A percentile compares a stretch with the other conserved stretches of the same genome.
Evolutionary conservation across 2,888 invertebrate species (phyloP).

Genomic region (Cheilosia pagana): DNA sequence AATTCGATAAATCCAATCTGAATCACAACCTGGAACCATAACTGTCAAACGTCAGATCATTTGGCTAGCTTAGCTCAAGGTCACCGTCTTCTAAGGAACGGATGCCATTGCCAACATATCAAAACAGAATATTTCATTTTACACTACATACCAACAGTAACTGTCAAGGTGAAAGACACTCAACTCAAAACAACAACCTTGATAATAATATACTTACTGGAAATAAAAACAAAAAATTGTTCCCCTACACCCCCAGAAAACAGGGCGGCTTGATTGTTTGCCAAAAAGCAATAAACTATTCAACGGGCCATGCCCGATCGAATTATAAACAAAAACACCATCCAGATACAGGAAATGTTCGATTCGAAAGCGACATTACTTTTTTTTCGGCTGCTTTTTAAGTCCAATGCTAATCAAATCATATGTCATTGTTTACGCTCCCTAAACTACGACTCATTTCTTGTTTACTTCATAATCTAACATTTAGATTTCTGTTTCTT

Average conservation of each 20-base stretch:
- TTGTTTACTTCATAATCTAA: background rate
- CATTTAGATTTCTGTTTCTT: background rate
- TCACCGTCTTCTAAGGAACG: conserved; percentile 9
- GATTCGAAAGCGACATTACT: background rate
- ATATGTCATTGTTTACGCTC: background rate
- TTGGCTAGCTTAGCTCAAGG: background rate
- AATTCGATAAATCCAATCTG: background rate
- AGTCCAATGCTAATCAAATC: conserved; percentile 1
- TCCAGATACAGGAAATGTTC: background rate
- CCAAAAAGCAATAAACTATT: conserved; percentile 9
- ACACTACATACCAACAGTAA: background rate
- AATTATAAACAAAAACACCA: background rate
- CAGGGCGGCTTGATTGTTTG: background rate
- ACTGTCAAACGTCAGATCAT: background rate
- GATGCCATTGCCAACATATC: background rate
- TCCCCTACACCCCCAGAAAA: background rate
- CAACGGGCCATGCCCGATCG: background rate
- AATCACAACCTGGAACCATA: background rate
- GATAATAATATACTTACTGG: background rate
- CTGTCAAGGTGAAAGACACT: conserved; percentile 15
- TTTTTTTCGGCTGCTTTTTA: background rate
- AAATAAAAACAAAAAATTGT: background rate
- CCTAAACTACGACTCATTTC: background rate
- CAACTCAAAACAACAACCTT: background rate
- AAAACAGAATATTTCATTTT: conserved; percentile 18